Evolutionary conservation across 2,113 vertebrate species (phyloP), one percentile per base, ranked within the genome.

Genomic region (Pomatostomus ruficeps): DNA sequence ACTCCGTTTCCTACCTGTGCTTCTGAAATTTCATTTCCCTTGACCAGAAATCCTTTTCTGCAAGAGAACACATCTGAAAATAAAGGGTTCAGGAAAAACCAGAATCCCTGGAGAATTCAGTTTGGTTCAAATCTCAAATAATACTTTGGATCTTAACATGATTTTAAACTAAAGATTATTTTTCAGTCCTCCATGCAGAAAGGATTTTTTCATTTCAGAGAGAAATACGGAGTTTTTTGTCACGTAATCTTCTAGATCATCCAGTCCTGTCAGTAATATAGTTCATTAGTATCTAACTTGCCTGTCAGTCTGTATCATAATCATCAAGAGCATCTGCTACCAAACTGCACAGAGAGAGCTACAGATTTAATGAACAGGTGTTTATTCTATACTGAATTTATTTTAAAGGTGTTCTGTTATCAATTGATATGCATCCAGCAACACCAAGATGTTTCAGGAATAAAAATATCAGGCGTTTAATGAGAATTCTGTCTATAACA

Each of bases 281-380:
- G 67, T 61, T 61, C 58, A 16, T 78, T 83, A 81, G 28, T 36
- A 67, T 66, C 40, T 62, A 62, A 62, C 67, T 84, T 91, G 31
- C 88, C 67, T 95, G 93, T 89, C 95, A 94, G 42, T 40, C 83
- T 68, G 62, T 49, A 93, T 96, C 85, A 95, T 94, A 89, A 85
- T 79, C 86, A 93, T 5, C 84, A 54, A 26, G 49, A 92, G 33
- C 91, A 96, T 85, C 91, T 95, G 95, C 68, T 95, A 86, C 74
- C 63, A 66, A 89, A 85, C 38, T 77, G 71, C 68, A 84, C 7
- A 72, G 52, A 91, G 54, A 55, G 62, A 8, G 18, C 59, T 85
- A 55, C 65, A 92, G 55, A 88, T 89, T 95, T 96, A 91, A 89
- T 80, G 91, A 95, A 58, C 85, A 97, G 89, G 89, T 96, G 93